Evolutionary conservation across 2,113 vertebrate species (phyloP).

Genomic region (Sturnus vulgaris): DNA sequence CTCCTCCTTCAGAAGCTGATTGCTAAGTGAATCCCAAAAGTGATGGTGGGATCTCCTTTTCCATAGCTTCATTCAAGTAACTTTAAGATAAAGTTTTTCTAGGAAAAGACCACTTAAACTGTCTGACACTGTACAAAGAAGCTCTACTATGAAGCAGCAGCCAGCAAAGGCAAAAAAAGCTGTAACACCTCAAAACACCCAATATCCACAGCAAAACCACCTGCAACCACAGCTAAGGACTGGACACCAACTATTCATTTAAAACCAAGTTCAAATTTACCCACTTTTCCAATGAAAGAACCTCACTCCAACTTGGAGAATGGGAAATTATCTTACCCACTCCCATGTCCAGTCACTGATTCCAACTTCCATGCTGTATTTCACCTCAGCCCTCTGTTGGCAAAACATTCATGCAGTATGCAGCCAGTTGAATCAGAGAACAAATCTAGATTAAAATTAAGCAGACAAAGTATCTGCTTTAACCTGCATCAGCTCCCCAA

Average conservation of each 20-base stretch:
- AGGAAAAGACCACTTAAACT: neutral
- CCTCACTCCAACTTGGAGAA: neutral
- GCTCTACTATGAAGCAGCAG: neutral
- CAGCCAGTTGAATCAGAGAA: constrained; percentile 1
- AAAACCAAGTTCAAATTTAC: neutral
- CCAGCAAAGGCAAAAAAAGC: neutral
- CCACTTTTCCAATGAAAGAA: neutral
- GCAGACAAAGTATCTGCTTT: neutral
- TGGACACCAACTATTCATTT: neutral
- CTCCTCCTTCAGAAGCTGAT: neutral
- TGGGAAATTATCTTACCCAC: neutral
- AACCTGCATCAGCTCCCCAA: neutral
- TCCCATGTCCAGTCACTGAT: neutral
- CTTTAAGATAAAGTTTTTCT: neutral
- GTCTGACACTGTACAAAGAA: neutral
- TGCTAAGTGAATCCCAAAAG: neutral
- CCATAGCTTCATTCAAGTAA: neutral
- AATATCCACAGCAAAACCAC: neutral
- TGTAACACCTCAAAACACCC: neutral
- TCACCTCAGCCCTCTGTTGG: constrained; percentile 21
- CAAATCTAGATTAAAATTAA: constrained; percentile 37
- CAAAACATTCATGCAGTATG: neutral
- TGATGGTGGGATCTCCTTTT: neutral
- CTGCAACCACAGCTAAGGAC: neutral
- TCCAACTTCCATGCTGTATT: neutral